A percentile compares a stretch with the other conserved stretches of the same genome.
Evolutionary conservation across 1,140 invertebrate species (phyloP).

Genomic region (Drosophila tristis): DNA sequence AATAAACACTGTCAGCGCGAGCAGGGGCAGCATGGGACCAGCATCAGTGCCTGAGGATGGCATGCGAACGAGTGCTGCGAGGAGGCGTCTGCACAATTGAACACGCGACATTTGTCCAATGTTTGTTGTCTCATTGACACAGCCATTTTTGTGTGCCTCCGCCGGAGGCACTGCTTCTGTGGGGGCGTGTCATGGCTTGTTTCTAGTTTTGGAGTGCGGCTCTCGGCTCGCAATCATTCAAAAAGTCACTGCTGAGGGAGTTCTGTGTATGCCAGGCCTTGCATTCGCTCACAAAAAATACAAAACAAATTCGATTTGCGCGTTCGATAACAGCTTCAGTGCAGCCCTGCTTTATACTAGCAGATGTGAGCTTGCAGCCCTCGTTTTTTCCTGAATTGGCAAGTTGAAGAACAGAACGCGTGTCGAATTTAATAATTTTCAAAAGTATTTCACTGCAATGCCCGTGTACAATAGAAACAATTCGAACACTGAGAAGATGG

Average conservation of each 20-base stretch:
- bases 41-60: conserved; percentile 19
- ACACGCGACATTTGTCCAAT: conserved; percentile 72
- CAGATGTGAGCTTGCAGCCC: no score
- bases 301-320: no score
- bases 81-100: conserved; percentile 61
- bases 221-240: conserved; percentile 30
- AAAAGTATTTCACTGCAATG: no score
- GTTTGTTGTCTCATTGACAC: conserved; percentile 71
- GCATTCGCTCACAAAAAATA: no score
- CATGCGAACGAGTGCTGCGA: neutral
- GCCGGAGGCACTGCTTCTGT: conserved; percentile 7
- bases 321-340: no score
- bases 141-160: conserved; percentile 72
- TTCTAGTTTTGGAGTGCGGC: neutral
- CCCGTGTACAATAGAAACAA: no score
- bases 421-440: no score
- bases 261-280: no score
- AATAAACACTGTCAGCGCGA: conserved; percentile 71
- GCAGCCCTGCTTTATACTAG: no score
- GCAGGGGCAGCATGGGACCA: neutral
- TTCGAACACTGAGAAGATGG: no score
- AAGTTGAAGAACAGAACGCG: no score
- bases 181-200: conserved; percentile 5
- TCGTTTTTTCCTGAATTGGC: no score
- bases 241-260: conserved; percentile 15